phyloP scores from a whole-genome alignment of 1,140 invertebrate species.

The Solenopsis fugax region DNA sequence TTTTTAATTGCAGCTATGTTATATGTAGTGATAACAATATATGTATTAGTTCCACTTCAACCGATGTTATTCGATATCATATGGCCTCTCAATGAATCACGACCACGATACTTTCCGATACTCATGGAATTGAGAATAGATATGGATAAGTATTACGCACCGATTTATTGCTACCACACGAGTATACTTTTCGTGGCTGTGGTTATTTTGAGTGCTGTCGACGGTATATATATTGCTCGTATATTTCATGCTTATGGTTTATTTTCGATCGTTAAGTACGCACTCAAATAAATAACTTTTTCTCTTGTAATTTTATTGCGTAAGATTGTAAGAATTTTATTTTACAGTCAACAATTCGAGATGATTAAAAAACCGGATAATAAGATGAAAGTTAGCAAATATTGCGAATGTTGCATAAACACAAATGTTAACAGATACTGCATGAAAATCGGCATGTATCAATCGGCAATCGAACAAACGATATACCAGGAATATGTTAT shows the following conservation, averaged over 20 bases:
- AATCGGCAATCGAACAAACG: neutral
- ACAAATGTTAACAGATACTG: too few relatives aligned
- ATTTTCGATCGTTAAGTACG: constrained; percentile 23
- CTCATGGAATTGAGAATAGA: neutral
- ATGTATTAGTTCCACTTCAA: neutral
- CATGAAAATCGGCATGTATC: too few relatives aligned
- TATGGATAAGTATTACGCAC: neutral
- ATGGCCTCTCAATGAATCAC: constrained; percentile 35
- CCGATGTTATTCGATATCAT: constrained; percentile 12
- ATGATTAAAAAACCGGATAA: neutral
- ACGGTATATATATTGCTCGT: constrained; percentile 8
- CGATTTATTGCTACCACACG: constrained; percentile 2
- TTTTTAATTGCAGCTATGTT: neutral
- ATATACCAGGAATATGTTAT: constrained; percentile 4
- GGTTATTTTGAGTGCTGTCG: neutral
- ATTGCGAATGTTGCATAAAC: neutral
- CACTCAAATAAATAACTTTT: neutral
- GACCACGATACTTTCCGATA: neutral
- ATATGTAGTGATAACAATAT: neutral
- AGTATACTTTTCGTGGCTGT: neutral
- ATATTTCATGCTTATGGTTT: constrained; percentile 24
- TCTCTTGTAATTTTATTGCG: neutral
- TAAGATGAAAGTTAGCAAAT: neutral
- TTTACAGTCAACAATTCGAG: constrained; percentile 12
- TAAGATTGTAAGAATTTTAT: neutral